Evolutionary conservation across 2,113 vertebrate species (phyloP), one percentile per base, ranked within the genome.

Genomic region (Syngnathus scovelli): DNA sequence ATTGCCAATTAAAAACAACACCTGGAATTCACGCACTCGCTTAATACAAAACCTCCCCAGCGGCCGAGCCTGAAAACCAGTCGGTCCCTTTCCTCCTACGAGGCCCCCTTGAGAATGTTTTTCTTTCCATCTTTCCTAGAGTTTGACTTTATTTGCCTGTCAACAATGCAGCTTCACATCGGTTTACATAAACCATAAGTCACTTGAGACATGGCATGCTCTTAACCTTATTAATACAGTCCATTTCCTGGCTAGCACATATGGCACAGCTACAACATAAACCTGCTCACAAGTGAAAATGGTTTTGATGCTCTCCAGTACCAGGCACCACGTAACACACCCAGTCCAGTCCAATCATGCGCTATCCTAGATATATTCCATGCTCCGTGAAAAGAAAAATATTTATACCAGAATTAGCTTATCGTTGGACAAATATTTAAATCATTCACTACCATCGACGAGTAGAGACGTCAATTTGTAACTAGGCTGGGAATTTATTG

Each of bases 1-100:
- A 91, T 83, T 88, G 88, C 85, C 89, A 91, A 91, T 92, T 92
- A 92, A 89, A 91, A 87, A 72, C 86, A 89, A 86, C 90, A 92
- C 90, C 91, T 92, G 89, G 88, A 90, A 84, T 82, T n/a, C 76
- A 67, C 77, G 75, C 79, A 78, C 77, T 75, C 71, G 23, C 78
- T 85, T 33, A 33, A 33, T 33, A 33, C 54, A 38, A 61, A 61
- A 66, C 69, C 51, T 58, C 68, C 70, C 59, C 63, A 3, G 5
- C 21, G 54, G 64, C 73, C 19, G 54, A 43, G 60, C 74, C 38
- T 52, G 59, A 41, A 37, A 76, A 77, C 62, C 72, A 66, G 63
- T 19, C 21, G 5, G 46, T 62, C 49, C 67, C 68, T 65, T 62
- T n/a, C 66, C 52, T 70, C 66, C 65, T 58, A 69, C 46, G 46